Conservation (phyloP, 2,113 vertebrate genomes). For the Polyodon spathula region DNA sequence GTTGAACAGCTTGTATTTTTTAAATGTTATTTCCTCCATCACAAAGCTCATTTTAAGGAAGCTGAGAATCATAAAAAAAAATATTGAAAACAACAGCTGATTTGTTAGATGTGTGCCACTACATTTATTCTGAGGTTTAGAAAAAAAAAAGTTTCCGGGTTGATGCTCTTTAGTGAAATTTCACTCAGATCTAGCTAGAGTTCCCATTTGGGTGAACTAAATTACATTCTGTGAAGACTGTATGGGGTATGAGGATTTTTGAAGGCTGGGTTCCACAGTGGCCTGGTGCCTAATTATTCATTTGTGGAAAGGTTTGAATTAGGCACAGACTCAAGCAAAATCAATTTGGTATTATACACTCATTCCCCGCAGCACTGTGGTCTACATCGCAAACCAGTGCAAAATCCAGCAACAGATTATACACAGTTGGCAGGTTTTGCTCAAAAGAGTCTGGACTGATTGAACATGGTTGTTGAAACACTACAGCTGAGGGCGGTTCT, state of each 20-base stretch:
- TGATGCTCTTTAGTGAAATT: slow-evolving; percentile 37
- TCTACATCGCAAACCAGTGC: slow-evolving; percentile 9
- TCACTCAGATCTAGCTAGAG: slow-evolving; percentile 26
- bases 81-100: not conserved
- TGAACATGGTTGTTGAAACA: slow-evolving; percentile 4
- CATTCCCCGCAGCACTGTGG: slow-evolving; percentile 13
- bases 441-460: slow-evolving; percentile 6
- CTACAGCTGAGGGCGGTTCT: not conserved
- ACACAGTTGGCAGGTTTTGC: slow-evolving; percentile 12
- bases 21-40: slow-evolving; percentile 6
- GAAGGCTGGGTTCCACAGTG: not conserved
- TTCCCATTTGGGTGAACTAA: too few species aligned
- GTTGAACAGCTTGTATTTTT: slow-evolving; percentile 23
- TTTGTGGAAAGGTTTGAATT: slow-evolving; percentile 15
- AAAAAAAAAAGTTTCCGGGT: slow-evolving; percentile 19
- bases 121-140: not conserved
- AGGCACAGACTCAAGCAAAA: not conserved
- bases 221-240: too few species aligned
- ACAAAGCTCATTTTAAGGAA: slow-evolving; percentile 16
- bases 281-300: slow-evolving; percentile 14
- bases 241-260: too few species aligned
- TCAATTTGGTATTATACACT: not conserved
- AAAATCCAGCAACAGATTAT: slow-evolving; percentile 14
- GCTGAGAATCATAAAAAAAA: slow-evolving; percentile 32
- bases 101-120: not conserved